A percentile compares a stretch with the other conserved stretches of the same genome.
These are phyloP conservation scores for Peromyscus melanophrys DNA, from an alignment of 2,797 vertebrate species.

Conservation along the genomic window DNA sequence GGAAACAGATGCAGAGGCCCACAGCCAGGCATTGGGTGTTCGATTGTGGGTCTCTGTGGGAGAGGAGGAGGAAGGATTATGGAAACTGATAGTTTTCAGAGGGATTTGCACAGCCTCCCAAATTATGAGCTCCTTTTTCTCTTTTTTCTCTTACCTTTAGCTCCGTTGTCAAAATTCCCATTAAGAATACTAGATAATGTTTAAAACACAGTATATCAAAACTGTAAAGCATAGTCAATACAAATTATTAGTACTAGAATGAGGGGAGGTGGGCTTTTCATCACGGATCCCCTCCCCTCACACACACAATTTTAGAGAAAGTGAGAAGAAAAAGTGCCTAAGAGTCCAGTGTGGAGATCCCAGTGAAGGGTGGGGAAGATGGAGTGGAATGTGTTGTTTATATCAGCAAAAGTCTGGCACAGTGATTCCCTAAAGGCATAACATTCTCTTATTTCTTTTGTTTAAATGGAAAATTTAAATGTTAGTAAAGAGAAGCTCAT, in stretches of 20 bases:
- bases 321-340: neutral
- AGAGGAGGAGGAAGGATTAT: neutral
- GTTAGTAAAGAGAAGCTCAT: neutral
- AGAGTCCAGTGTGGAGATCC: neutral
- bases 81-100: neutral
- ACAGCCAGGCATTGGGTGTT: neutral
- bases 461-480: neutral
- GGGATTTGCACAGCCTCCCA: neutral
- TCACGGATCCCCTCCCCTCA: neutral
- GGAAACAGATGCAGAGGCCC: neutral
- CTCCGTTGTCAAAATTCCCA: neutral
- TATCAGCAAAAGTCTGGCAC: neutral
- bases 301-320: neutral
- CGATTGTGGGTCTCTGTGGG: neutral
- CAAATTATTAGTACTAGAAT: neutral
- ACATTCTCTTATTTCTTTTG: neutral
- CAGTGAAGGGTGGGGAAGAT: too few species aligned
- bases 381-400: neutral
- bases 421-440: neutral
- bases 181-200: conserved; percentile 14
- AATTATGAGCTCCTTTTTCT: neutral
- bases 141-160: neutral
- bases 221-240: neutral
- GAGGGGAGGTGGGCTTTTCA: neutral
- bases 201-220: neutral